These are phyloP conservation scores for Gallinago undulata DNA, from an alignment of 2,113 vertebrate genomes.

Conservation along the genomic window DNA sequence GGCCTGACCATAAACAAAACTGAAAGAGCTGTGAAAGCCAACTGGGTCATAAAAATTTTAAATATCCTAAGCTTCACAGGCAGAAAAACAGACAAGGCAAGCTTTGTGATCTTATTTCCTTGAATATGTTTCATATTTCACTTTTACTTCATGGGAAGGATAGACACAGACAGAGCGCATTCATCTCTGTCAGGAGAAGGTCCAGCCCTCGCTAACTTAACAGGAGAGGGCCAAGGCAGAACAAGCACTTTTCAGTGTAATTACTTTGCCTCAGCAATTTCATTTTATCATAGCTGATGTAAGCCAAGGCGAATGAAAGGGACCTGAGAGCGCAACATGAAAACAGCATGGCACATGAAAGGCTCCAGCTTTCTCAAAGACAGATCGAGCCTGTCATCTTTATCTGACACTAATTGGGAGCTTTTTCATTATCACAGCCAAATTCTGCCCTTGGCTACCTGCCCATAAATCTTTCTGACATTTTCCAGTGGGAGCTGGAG, in stretches of 20 bases:
- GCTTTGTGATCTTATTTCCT: slow-evolving; percentile 14
- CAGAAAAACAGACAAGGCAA: neutral
- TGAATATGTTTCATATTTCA: slow-evolving; percentile 29
- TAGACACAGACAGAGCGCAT: neutral
- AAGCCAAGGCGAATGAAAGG: slow-evolving; percentile 6
- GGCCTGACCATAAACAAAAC: neutral
- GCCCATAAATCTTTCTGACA: slow-evolving; percentile 17
- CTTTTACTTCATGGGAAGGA: slow-evolving; percentile 21
- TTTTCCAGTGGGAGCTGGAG: neutral
- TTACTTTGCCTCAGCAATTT: slow-evolving; percentile 38
- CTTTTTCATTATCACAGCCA: slow-evolving; percentile 41
- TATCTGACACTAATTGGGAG: slow-evolving; percentile 49
- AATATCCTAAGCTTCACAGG: neutral
- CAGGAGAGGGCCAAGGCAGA: slow-evolving; percentile 24
- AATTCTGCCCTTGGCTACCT: slow-evolving; percentile 31
- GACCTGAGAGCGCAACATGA: neutral
- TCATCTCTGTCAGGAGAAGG: slow-evolving; percentile 17
- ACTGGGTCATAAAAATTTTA: neutral
- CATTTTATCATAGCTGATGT: neutral
- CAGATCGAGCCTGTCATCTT: slow-evolving; percentile 19
- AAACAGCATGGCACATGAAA: neutral
- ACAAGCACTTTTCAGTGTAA: slow-evolving; percentile 41
- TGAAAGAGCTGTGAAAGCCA: neutral
- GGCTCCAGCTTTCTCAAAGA: slow-evolving; percentile 33
- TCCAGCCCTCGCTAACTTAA: neutral